These are phyloP conservation scores for Urosaurus nigricauda DNA, from an alignment of 2,797 vertebrate genomes.

Conservation along the genomic window DNA sequence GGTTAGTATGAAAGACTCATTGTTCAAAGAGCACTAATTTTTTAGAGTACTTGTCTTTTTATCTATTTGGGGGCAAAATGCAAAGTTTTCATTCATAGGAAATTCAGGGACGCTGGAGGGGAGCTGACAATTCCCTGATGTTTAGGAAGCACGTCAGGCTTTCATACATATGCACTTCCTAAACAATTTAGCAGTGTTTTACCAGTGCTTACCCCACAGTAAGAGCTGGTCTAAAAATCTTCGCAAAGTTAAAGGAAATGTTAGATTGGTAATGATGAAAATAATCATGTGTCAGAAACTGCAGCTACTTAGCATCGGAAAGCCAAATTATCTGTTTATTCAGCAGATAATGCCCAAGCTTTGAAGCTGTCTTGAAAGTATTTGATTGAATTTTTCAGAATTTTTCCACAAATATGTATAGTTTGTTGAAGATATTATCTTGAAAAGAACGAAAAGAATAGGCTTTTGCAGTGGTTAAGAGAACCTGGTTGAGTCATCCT, in stretches of 20 bases:
- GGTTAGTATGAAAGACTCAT: neutral
- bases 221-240: too few relatives aligned
- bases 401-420: neutral
- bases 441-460: neutral
- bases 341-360: neutral
- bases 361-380: neutral
- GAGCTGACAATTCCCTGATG: too few relatives aligned
- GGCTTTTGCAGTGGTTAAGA: neutral
- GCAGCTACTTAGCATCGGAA: neutral
- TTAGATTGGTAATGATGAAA: constrained; percentile 21
- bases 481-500: neutral
- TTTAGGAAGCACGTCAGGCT: too few relatives aligned
- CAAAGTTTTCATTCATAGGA: too few relatives aligned
- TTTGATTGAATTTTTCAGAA: neutral
- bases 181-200: too few relatives aligned
- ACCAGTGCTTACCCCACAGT: too few relatives aligned
- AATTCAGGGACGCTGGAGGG: too few relatives aligned
- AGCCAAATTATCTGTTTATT: neutral
- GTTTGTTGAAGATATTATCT: neutral
- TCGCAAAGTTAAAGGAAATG: neutral
- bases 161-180: too few relatives aligned
- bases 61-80: neutral
- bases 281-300: neutral
- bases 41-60: neutral
- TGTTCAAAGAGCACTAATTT: neutral